Base-by-base conservation (phyloP, 2,113 vertebrate genomes). In the Alaudala cheleensis region DNA sequence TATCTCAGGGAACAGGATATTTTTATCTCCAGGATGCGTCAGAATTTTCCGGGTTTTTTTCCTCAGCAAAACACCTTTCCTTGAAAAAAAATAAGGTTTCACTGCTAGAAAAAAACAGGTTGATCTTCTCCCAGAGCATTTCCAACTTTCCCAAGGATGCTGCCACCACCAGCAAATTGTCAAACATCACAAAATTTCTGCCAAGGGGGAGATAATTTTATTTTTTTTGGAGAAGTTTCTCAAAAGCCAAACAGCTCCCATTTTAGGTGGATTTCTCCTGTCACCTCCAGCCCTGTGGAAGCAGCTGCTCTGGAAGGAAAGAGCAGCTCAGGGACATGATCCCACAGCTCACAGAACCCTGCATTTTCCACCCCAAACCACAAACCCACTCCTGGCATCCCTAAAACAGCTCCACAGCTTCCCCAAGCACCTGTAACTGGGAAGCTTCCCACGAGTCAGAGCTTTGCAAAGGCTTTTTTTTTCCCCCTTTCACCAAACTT, bases 21-120 rank as follows among this genome's bases (percentile, higher is more conserved):
- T 97, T 97, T 97, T 96, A 95, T 91, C 96, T 76, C 81, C 11
- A 2, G 44, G 64, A 90, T 93, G 94, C 82, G 65, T 96, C 95
- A 95, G 94, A 95, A 81, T 85, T 80, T 93, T 85, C 58, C 90
- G 89, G 51, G 83, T 91, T 76, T 49, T 28, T 26, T 28, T 26
- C 53, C 77, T 69, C 73, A 54, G 66, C 81, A 91, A 95, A 69
- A 66, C 81, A 94, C 87, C 50, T 96, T 93, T 71, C 73, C 65
- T 73, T 91, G 78, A n/a, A 53, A 86, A 73, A 37, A 85, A 94
- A 64, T 11, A n/a, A 87, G 7, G 34, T 61, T 44, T 45, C 26
- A 3, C 73, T 47, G 80, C 80, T 83, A 56, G 67, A 44, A 80
- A 91, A 89, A 62, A 3, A 37, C 76, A 88, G 47, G 65, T 22